A percentile compares a stretch with the other conserved stretches of the same genome.
These are phyloP conservation scores for Meiosimyza decipiens DNA, from an alignment of 2,888 invertebrate genomes.

Conservation along the genomic window DNA sequence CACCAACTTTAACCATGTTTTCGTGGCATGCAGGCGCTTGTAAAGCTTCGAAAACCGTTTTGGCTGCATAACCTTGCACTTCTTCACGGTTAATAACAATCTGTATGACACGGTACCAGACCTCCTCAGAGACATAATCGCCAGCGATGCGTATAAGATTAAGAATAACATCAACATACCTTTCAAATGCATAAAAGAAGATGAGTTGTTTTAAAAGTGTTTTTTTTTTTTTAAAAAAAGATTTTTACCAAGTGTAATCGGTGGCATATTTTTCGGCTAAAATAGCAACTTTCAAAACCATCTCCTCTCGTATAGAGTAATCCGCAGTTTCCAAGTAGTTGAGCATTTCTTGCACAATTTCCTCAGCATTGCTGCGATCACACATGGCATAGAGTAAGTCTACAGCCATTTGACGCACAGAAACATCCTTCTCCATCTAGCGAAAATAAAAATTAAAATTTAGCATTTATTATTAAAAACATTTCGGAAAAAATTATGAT, in stretches of 20 bases:
- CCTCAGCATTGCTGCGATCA: conserved; percentile 98
- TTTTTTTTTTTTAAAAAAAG: not conserved
- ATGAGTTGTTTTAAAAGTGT: conserved; percentile 1
- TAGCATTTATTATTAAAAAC: conserved; percentile 20
- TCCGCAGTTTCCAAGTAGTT: conserved; percentile 99
- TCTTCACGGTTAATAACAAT: conserved; percentile 99
- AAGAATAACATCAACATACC: conserved; percentile 93
- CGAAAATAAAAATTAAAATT: not conserved
- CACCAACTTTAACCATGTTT: conserved; percentile 99
- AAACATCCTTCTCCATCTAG: conserved; percentile 98
- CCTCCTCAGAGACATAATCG: conserved; percentile 99
- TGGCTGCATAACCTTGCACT: conserved; percentile 99
- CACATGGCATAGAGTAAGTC: conserved; percentile 99
- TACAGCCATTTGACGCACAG: conserved; percentile 97
- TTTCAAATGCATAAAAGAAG: conserved; percentile 45
- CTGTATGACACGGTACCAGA: conserved; percentile 99
- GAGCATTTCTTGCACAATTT: conserved; percentile 99
- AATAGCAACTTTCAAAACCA: conserved; percentile 99
- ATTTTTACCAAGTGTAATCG: conserved; percentile 94
- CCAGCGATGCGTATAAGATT: conserved; percentile 99
- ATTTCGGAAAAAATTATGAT: not conserved
- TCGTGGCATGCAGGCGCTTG: conserved; percentile 99
- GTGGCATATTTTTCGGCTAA: conserved; percentile 99
- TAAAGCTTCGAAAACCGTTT: conserved; percentile 98
- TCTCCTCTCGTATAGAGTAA: conserved; percentile 99